These are phyloP conservation scores for Raja brachyura DNA, from an alignment of 2,113 vertebrate genomes.

Conservation along the genomic window DNA sequence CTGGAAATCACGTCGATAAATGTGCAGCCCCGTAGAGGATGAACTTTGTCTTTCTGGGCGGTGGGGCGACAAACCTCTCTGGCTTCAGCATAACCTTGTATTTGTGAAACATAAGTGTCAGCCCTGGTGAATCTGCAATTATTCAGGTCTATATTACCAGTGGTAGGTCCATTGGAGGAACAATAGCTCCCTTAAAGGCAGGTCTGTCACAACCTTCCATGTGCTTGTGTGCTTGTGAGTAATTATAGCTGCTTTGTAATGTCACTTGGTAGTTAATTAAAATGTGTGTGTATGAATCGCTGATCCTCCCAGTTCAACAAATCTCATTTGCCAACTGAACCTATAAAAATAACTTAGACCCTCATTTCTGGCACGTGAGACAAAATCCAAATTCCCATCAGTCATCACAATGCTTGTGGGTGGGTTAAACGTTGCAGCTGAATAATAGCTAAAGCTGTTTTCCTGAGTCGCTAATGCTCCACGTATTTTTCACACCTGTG, in stretches of 20 bases:
- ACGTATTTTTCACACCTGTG: not conserved
- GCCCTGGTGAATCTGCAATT: conserved; percentile 24
- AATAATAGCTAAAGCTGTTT: not conserved
- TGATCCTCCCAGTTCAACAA: conserved; percentile 25
- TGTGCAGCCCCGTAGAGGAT: not conserved
- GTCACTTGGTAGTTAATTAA: conserved; percentile 35
- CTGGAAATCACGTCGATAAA: conserved; percentile 8
- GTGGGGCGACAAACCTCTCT: not conserved
- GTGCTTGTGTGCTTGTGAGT: conserved; percentile 25
- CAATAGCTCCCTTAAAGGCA: conserved; percentile 17
- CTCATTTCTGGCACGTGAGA: not conserved
- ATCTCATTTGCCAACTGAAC: conserved; percentile 36
- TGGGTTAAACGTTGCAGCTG: not conserved
- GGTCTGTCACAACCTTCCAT: conserved; percentile 34
- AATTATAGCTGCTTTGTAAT: conserved; percentile 35
- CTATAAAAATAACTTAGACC: not conserved
- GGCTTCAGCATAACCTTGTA: not conserved
- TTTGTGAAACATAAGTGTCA: conserved; percentile 18
- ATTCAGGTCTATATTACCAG: conserved; percentile 29
- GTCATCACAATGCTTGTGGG: not conserved
- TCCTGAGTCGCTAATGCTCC: not conserved
- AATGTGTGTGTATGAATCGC: conserved; percentile 24
- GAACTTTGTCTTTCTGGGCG: not conserved
- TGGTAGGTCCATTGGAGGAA: conserved; percentile 19
- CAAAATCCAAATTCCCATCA: not conserved